A percentile compares a stretch with the other conserved stretches of the same genome.
phyloP scores from a whole-genome alignment of 2,797 vertebrate genomes.

The Mus caroli region DNA sequence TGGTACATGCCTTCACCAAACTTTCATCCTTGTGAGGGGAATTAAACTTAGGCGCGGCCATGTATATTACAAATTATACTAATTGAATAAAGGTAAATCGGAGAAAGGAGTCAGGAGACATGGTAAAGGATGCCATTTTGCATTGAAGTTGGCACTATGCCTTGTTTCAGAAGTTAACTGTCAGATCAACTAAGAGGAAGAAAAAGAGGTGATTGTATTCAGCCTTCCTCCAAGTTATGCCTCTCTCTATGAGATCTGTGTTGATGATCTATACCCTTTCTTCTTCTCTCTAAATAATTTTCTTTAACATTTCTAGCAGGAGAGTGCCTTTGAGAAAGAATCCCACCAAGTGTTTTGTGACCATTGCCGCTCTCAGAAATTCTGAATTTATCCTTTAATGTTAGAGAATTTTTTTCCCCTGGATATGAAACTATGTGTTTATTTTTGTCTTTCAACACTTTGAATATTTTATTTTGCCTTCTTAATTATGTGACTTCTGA shows the following conservation, averaged over 20 bases:
- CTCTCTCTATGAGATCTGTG: neutral
- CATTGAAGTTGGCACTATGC: neutral
- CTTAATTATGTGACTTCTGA: neutral
- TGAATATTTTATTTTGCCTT: conserved; percentile 18
- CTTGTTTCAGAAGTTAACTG: neutral
- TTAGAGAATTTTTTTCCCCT: conserved; percentile 24
- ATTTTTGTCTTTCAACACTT: neutral
- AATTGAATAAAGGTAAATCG: neutral
- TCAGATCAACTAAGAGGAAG: neutral
- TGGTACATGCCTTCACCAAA: neutral
- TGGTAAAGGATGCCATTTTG: neutral
- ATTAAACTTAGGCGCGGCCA: neutral
- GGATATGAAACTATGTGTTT: conserved; percentile 1
- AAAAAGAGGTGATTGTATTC: neutral
- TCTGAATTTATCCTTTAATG: neutral
- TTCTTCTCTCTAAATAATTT: neutral
- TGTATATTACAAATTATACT: neutral
- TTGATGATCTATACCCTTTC: conserved; percentile 1
- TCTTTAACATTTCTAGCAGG: neutral
- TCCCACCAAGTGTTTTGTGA: neutral
- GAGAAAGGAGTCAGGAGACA: neutral
- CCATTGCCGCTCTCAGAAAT: neutral
- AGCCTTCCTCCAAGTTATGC: neutral
- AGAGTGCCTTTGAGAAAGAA: neutral
- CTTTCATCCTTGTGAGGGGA: neutral